Evolutionary conservation across 37 sponge, comb jelly and placozoan species (phyloP), one percentile per base, ranked within the genome.

Genomic region (Tethya wilhelma): DNA sequence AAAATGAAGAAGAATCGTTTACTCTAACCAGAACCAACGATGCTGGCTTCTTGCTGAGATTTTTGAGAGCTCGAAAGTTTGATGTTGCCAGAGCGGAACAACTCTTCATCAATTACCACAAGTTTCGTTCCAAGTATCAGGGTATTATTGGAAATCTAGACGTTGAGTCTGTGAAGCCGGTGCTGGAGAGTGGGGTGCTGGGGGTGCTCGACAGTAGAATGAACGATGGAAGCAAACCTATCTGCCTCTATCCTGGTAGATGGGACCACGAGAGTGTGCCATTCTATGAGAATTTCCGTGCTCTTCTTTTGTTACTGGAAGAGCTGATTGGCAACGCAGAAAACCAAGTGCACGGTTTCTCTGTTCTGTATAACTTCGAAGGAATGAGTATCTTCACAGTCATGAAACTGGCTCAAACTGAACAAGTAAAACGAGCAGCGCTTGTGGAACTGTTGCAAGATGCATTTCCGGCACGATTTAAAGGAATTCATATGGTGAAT

Each of bases 51-150:
- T 78, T 89, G 43, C 38, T 89, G 34, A 67, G 84, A 1, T 89
- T 89, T 45, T 68, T 89, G 2, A 20, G 90, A 6, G 84, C 90
- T 32, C 36, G 75, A 38, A 89, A 89, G 73, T 89, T 83, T 73
- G 66, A 89, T 67, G 46, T 81, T 6, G 73, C 70, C 31, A 67
- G 90, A 23, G 77, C 90, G 9, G 8, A 64, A 11, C 58, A 41
- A 25, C 84, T 84, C 14, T 83, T 78, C 69, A 56, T 71, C 57
- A 89, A 89, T 49, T 89, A 83, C 68, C 71, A 77, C 79, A 71
- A 56, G 44, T 83, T 49, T 28, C 26, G 84, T 3, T 37, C n/a
- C 53, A 77, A 89, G 32, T 63, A 77, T 37, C 49, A 31, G 4
- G 44, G 78, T 42, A 32, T 83, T 12, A 79, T 89, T n/a, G 49